These are phyloP conservation scores for Orchestes rusci DNA, from an alignment of 2,888 invertebrate species.

Conservation along the genomic window DNA sequence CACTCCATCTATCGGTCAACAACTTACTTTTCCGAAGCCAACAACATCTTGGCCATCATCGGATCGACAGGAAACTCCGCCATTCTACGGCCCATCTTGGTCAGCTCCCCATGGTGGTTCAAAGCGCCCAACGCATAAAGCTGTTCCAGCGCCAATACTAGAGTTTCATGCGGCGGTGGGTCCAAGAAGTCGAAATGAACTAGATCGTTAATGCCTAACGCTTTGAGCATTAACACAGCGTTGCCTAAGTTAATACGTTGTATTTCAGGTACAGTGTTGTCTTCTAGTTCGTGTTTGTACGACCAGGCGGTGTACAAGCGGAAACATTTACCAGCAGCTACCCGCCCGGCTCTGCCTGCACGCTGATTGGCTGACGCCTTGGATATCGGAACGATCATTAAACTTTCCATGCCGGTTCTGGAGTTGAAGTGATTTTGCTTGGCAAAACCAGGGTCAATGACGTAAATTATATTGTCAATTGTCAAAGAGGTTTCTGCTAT, in stretches of 20 bases:
- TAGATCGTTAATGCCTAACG: slow-evolving; percentile 85
- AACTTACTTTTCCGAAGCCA: slow-evolving; percentile 92
- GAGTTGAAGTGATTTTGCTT: slow-evolving; percentile 85
- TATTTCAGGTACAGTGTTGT: slow-evolving; percentile 97
- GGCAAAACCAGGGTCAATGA: slow-evolving; percentile 99
- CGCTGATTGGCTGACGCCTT: slow-evolving; percentile 97
- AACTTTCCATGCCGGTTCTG: slow-evolving; percentile 77
- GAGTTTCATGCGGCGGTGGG: slow-evolving; percentile 91
- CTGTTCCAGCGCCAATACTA: slow-evolving; percentile 83
- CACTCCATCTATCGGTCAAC: too few relatives aligned
- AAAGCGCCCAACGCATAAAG: slow-evolving; percentile 95
- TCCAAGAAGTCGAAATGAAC: slow-evolving; percentile 98
- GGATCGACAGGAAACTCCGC: slow-evolving; percentile 99
- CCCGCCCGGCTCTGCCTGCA: slow-evolving; percentile 91
- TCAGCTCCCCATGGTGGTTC: slow-evolving; percentile 95
- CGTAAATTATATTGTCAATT: slow-evolving; percentile 97
- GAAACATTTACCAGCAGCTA: slow-evolving; percentile 97
- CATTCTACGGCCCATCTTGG: slow-evolving; percentile 95
- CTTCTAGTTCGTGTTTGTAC: slow-evolving; percentile 96
- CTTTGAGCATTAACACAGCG: slow-evolving; percentile 94
- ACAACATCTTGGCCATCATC: slow-evolving; percentile 97
- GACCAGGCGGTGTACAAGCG: slow-evolving; percentile 98
- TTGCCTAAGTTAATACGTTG: slow-evolving; percentile 96
- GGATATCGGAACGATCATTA: slow-evolving; percentile 97
- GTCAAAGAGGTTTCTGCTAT: slow-evolving; percentile 99